Evolutionary conservation across 2,888 invertebrate genomes (phyloP).

Genomic region (Apodemia zela): DNA sequence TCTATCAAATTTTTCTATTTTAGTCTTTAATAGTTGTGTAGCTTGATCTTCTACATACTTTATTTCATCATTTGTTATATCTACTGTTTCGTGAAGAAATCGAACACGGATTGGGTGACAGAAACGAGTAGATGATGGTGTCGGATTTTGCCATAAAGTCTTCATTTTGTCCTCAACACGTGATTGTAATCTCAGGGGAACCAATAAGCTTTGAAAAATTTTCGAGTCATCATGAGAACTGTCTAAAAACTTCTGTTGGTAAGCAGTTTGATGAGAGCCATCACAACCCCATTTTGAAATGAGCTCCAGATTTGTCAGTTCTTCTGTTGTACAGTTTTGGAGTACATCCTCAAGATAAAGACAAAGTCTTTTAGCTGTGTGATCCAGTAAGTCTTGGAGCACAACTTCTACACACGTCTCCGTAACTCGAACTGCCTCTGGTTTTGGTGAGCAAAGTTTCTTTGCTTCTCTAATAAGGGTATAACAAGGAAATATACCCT

Average conservation of each 20-base stretch:
- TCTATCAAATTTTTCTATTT: background rate
- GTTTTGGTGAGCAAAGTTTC: conserved; percentile 1
- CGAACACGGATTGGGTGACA: background rate
- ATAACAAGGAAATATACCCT: conserved; percentile 12
- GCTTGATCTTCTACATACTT: background rate
- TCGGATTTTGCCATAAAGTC: background rate
- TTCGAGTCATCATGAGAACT: background rate
- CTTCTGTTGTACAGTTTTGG: background rate
- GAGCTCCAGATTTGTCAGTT: background rate
- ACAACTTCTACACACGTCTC: conserved; percentile 1
- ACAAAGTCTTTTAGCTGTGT: conserved; percentile 1
- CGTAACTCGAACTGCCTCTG: background rate
- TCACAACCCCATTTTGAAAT: conserved; percentile 10
- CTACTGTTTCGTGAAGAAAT: background rate
- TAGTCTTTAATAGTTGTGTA: background rate
- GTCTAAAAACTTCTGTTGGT: conserved; percentile 3
- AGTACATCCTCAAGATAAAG: conserved; percentile 10
- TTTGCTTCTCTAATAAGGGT: conserved; percentile 3
- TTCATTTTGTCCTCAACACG: background rate
- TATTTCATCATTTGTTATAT: background rate
- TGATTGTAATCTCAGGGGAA: background rate
- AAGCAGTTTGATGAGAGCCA: background rate
- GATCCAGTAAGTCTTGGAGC: background rate
- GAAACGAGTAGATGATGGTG: background rate
- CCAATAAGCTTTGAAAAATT: conserved; percentile 1